Base-by-base conservation (phyloP, 2,797 vertebrate genomes). In the Hafferia zeledoni region DNA sequence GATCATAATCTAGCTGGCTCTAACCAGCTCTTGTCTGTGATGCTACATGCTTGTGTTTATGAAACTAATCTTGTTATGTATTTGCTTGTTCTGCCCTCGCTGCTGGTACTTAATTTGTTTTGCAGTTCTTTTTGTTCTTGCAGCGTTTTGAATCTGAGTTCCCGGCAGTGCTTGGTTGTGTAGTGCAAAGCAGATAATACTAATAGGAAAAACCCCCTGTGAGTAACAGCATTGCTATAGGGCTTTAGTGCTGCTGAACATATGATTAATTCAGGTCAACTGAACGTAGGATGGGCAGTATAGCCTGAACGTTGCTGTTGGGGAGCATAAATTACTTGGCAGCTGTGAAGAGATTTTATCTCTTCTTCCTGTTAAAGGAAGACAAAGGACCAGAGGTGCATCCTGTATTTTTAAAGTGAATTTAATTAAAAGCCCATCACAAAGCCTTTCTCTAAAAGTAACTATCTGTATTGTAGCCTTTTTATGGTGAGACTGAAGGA, bases 1-100 rank as follows among this genome's bases (percentile, higher is more conserved):
- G 93, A 96, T 92, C 41, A 41, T 92, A 81, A 82, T 93, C 91
- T 92, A 41, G 15, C 94, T 91, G 85, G 68, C 79, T 96, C 72
- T 89, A 81, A 81, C 82, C 63, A 67, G 93, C 87, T 93, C 69
- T 71, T 61, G 63, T 92, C 90, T 87, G 41, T 78, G 90, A 83
- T 89, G 92, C 87, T 89, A 23, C 84, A 28, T 16, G 59, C 72
- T 92, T 35, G 46, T 95, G 63, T 92, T 93, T 87, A 74, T 94
- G 92, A 86, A 95, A 68, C 93, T 74, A 93, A 86, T 93, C 89
- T 89, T 81, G 44, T 93, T 95, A 81, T 44, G 64, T 46, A 9
- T 93, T 93, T 63, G 55, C 83, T 83, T 83, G 75, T 96, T 90
- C 44, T 89, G 33, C 55, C 33, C 28, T 81, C 1, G 0, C 35